Base-by-base conservation (phyloP, 2,113 vertebrate genomes). In the Reinhardtius hippoglossoides region DNA sequence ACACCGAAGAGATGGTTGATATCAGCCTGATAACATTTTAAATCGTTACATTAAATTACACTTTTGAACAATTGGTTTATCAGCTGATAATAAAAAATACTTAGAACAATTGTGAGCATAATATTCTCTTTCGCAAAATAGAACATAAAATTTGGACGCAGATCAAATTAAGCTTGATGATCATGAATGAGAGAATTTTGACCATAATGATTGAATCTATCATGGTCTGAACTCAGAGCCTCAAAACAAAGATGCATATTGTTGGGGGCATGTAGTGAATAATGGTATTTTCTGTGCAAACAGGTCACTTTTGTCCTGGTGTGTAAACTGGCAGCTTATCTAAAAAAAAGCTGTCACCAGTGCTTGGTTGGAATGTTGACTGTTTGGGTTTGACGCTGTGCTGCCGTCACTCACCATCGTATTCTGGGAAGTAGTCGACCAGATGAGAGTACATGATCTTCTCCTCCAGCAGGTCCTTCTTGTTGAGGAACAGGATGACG, bases 381-480 rank as follows among this genome's bases (percentile, higher is more conserved):
- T 4, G 8, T 57, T 26, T 42, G 21, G 4, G 15, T 5, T 40
- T 21, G 27, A 56, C 26, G 8, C 21, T 0, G 42, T 21, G 5
- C 37, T 60, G 31, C 40, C 1, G n/a, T 37, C 8, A 92, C 96
- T 95, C 92, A 98, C 97, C 97, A 6, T 97, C 96, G 82, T 97
- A 99, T 83, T 98, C 97, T 27, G 97, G 97, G 73, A 99, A 99
- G 92, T 98, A 97, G 91, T 98, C 96, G 62, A 97, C 96, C 93
- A 99, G 89, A 87, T 99, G 97, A 27, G 97, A 97, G 88, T 97
- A 97, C 95, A 97, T 96, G 72, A 98, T 98, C 93, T 99, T 99
- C 93, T 98, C 97, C 91, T 97, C 97, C 91, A 98, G 87, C 55
- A 98, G 96, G 93, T 99, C 97, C 89, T 97, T 98, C 93, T 99